Evolutionary conservation across 1,140 invertebrate genomes (phyloP), one percentile per base, ranked within the genome.

Genomic region (Andrena cerasifolii): DNA sequence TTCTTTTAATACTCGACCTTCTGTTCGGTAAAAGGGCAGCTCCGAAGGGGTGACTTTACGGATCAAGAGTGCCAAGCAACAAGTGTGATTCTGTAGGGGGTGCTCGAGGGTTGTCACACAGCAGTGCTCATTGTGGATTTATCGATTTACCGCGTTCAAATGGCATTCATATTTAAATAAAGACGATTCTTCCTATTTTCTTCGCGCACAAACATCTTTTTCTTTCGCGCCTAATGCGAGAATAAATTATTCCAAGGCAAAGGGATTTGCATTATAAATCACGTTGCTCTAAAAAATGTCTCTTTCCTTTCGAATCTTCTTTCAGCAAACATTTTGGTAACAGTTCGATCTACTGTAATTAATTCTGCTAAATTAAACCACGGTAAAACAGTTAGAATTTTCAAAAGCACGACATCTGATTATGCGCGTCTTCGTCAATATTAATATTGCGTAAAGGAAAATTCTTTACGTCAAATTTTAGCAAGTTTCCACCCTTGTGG

Each of bases 21-120:
- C 61, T 63, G 78, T 75, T 77, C 74, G 67, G 45, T 83, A 83
- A 88, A 85, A 86, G 86, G 85, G 79, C 82, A 67, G 68, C 73
- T 77, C 68, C 66, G 80, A 80, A 67, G 75, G 76, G 72, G 76
- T 65, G 80, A 80, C 80, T 84, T 86, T 78, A 78, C 77, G 78
- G 80, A 83, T 84, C 74, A 81, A 79, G 78, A 74, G 72, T 74
- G 63, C 67, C 78, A 74, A 78, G 88, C 88, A 89, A 89, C 88
- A 89, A 89, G 88, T 89, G 88, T 77, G 82, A 89, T 86, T 87
- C 80, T 74, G 58, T 77, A 86, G 85, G 78, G 85, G 79, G 49
- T 84, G 79, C 76, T 78, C 79, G 63, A 59, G 67, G 70, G 51
- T 75, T 73, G 80, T 83, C 84, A 68, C 63, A 70, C 68, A 45